A percentile compares a stretch with the other conserved stretches of the same genome.
Evolutionary conservation across 2,113 vertebrate genomes (phyloP).

Genomic region (Hemibagrus wyckioides): DNA sequence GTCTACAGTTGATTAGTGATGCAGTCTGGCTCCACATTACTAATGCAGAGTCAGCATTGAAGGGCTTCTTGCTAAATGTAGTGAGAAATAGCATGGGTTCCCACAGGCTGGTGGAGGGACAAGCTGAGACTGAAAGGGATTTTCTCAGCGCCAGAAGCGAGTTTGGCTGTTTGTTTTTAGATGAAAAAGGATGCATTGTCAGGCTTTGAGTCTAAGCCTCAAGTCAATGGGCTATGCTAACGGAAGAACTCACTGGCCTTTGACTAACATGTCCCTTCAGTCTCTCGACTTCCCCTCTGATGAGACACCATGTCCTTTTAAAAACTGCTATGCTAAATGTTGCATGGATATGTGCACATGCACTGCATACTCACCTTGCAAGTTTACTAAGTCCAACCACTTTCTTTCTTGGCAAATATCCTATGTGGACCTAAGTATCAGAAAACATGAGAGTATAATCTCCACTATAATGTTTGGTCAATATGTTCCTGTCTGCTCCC

Average conservation of each 20-base stretch:
- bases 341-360: slow-evolving; percentile 8
- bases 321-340: neutral
- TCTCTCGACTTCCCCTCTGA: slow-evolving; percentile 12
- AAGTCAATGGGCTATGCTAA: slow-evolving; percentile 72
- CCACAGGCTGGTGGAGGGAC: slow-evolving; percentile 53
- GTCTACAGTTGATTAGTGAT: neutral
- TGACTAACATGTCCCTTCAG: slow-evolving; percentile 53
- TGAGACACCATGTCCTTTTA: slow-evolving; percentile 25
- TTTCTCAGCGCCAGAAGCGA: slow-evolving; percentile 64
- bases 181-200: slow-evolving; percentile 61
- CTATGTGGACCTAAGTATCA: slow-evolving; percentile 73
- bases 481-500: slow-evolving; percentile 5
- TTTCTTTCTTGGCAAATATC: slow-evolving; percentile 77
- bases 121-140: slow-evolving; percentile 55
- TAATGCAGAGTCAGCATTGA: slow-evolving; percentile 22
- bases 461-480: neutral
- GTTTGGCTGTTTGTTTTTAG: slow-evolving; percentile 56
- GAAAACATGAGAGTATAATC: slow-evolving; percentile 12
- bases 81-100: slow-evolving; percentile 56
- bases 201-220: slow-evolving; percentile 71
- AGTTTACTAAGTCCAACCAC: slow-evolving; percentile 74
- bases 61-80: slow-evolving; percentile 32
- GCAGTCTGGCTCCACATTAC: neutral
- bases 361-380: slow-evolving; percentile 68
- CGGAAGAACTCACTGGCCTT: slow-evolving; percentile 71